A percentile compares a stretch with the other conserved stretches of the same genome.
Evolutionary conservation across 1,140 invertebrate species (phyloP).

Genomic region (Lysiphlebus fabarum): DNA sequence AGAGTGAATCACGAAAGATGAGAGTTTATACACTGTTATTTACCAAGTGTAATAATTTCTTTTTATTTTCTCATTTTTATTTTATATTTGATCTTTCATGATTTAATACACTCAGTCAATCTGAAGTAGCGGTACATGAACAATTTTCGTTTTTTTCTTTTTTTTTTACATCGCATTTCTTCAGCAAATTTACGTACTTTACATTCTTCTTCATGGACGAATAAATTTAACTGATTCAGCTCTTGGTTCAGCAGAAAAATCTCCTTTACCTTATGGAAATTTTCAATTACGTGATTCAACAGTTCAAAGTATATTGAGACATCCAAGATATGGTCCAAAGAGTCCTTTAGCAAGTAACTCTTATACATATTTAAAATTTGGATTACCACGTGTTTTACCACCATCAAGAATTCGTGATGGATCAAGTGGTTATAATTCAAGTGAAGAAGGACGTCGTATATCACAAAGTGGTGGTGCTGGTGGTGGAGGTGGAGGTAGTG

Average conservation of each 20-base stretch:
- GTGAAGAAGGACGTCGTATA: slow-evolving; percentile 58
- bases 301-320: slow-evolving; percentile 89
- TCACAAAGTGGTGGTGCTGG: slow-evolving; percentile 34
- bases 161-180: too few relatives aligned
- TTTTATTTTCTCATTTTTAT: too few relatives aligned
- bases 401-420: slow-evolving; percentile 61
- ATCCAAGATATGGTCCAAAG: slow-evolving; percentile 84
- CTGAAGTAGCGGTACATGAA: too few relatives aligned
- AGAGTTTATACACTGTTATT: too few relatives aligned
- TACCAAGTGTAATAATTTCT: too few relatives aligned
- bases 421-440: slow-evolving; percentile 86
- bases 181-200: too few relatives aligned
- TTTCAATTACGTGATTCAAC: slow-evolving; percentile 89
- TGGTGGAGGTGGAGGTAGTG: slow-evolving; percentile 7
- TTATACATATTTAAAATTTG: slow-evolving; percentile 90
- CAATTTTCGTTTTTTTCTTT: too few relatives aligned
- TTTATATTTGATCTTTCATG: too few relatives aligned
- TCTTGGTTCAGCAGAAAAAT: slow-evolving; percentile 84
- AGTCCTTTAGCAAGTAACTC: slow-evolving; percentile 80
- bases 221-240: slow-evolving; percentile 73
- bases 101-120: too few relatives aligned
- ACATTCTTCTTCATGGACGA: too few relatives aligned
- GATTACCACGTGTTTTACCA: slow-evolving; percentile 83
- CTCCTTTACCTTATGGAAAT: slow-evolving; percentile 86
- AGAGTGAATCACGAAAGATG: too few relatives aligned